Base-by-base conservation (phyloP, 2,888 invertebrate genomes). In the Synergus umbraculus region DNA sequence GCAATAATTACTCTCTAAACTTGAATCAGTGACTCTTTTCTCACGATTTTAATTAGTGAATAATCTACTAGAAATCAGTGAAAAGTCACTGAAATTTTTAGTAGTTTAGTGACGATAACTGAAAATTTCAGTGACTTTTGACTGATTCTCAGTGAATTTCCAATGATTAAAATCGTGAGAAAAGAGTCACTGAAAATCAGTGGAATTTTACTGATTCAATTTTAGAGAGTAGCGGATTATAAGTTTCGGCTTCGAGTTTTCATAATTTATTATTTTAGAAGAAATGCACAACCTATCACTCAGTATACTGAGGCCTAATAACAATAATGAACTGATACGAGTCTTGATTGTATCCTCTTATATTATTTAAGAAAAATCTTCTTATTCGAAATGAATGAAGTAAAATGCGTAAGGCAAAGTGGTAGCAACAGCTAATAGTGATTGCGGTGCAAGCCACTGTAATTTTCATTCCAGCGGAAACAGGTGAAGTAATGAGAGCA, bases 401-500 rank as follows among this genome's bases (percentile, higher is more conserved):
- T 29, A 18, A 69, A 76, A 60, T 60, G 43, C 43, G 77, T 77
- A 79, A 77, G 58, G 46, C 79, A 77, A 60, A n/a, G 65, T 77
- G 37, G 78, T 76, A 79, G 77, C 78, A 79, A 77, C 78, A 54
- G 60, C 81, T 83, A 83, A 82, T 83, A 83, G 82, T 82, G 81
- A 81, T 83, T 82, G 79, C 78, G 79, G 77, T 69, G 81, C 29
- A 78, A 64, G 81, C 76, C 80, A 81, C 84, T 86, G 84, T 86
- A 86, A 87, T 87, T 87, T 87, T 87, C 87, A 87, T 87, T 85
- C 85, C 87, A 85, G 81, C 86, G 87, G 86, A 85, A 87, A 85
- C 83, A 78, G 78, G 58, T 76, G 44, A 64, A 66, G 65, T 46
- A 73, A 67, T 10, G 43, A 65, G 78, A 67, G 65, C 60, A 76